Evolutionary conservation across 2,797 vertebrate genomes (phyloP).

Genomic region (Simalia tracyae): DNA sequence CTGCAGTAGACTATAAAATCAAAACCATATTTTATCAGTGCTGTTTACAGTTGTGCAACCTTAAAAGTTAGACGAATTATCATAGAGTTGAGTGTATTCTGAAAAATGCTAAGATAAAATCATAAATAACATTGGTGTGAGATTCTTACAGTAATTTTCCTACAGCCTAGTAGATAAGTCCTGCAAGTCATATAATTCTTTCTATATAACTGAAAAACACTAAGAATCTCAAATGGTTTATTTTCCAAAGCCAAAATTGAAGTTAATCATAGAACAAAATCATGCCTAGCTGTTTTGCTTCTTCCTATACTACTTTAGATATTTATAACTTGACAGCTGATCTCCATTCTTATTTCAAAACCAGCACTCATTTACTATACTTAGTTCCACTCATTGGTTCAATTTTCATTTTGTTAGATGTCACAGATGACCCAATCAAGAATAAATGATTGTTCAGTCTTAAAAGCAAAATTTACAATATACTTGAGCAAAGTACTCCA

Average conservation of each 20-base stretch:
- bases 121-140: neutral
- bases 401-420: neutral
- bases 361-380: neutral
- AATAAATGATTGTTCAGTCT: neutral
- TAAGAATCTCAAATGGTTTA: neutral
- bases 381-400: neutral
- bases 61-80: neutral
- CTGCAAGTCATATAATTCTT: neutral
- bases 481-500: neutral
- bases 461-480: neutral
- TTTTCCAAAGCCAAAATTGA: constrained; percentile 15
- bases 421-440: neutral
- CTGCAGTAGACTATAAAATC: neutral
- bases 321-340: constrained; percentile 65
- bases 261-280: neutral
- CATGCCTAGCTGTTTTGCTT: constrained; percentile 3
- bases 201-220: neutral
- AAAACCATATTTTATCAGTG: neutral
- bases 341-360: constrained; percentile 48
- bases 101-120: neutral
- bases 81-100: neutral
- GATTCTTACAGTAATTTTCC: neutral
- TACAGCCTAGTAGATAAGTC: neutral
- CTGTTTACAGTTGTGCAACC: neutral
- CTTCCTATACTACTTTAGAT: constrained; percentile 50